These are phyloP conservation scores for Lepus townsendii DNA, from an alignment of 2,797 vertebrate species.

Conservation along the genomic window DNA sequence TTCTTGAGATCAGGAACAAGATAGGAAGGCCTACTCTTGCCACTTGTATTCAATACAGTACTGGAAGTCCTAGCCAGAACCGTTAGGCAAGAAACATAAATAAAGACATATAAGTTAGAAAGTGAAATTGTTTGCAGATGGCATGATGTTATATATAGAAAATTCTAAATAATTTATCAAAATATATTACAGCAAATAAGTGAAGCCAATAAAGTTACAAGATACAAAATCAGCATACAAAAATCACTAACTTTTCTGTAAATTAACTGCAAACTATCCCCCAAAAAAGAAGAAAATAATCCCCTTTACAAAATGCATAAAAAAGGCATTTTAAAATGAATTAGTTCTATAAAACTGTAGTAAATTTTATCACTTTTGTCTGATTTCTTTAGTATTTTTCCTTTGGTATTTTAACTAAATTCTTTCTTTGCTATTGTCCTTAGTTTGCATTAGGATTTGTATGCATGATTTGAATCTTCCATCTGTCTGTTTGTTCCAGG, in stretches of 20 bases:
- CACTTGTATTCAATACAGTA: no score
- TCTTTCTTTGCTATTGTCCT: not conserved
- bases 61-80: no score
- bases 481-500: not conserved
- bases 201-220: no score
- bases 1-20: not conserved
- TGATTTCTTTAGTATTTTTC: constrained; percentile 1
- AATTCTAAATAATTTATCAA: no score
- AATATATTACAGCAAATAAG: no score
- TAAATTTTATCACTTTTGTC: not conserved
- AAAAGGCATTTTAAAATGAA: not conserved
- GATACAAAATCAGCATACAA: no score
- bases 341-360: not conserved
- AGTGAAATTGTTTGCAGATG: no score
- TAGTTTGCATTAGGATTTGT: not conserved
- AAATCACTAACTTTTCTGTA: no score
- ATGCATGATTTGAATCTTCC: constrained; percentile 21
- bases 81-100: no score
- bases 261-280: no score
- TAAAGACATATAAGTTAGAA: no score
- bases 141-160: no score
- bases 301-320: not conserved
- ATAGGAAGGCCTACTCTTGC: not conserved
- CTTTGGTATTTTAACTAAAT: not conserved
- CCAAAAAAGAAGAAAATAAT: not conserved